Evolutionary conservation across 2,888 invertebrate species (phyloP), one percentile per base, ranked within the genome.

Genomic region (Podabrus alpinus): DNA sequence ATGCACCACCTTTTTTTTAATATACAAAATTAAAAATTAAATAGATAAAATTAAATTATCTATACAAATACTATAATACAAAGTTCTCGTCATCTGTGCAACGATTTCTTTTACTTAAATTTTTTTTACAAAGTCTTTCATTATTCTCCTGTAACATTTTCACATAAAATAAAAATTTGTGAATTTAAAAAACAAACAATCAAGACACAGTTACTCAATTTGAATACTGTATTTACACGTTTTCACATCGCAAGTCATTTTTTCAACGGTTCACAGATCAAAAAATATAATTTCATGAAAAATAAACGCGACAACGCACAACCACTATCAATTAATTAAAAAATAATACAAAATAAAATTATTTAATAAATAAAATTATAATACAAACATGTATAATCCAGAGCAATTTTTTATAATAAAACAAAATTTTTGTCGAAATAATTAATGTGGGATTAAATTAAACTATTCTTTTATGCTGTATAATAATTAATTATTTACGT

Each of bases 1-100:
- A 82, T 80, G 83, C 83, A 84, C 83, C 85, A 83, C 81, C 80
- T 83, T 45, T 45, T 45, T n/a, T 45, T 82, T 80, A 79, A 81
- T 83, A 82, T 82, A 83, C 81, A 80, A 79, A 79, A 79, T 78
- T 79, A 76, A 80, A 79, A 80, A 79, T 76, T 74, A 76, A 74
- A 77, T 71, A 75, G 72, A 76, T 76, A 75, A 74, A 68, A 77
- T 60, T 75, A 73, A 74, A 76, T 45, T 69, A 72, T 73, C 77
- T 79, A 79, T 79, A 79, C 79, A 79, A 66, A 71, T 78, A 79
- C 75, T 79, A 76, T 64, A 64, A 64, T 79, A 79, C 79, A 79
- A 73, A 59, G 45, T 75, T 62, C 60, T 75, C 24, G 66, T 66
- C 24, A 61, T 66, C 72, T 75, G 69, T 21, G 16, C 62, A 64